These are phyloP conservation scores for Crenichthys baileyi DNA, from an alignment of 2,797 vertebrate genomes.

Conservation along the genomic window DNA sequence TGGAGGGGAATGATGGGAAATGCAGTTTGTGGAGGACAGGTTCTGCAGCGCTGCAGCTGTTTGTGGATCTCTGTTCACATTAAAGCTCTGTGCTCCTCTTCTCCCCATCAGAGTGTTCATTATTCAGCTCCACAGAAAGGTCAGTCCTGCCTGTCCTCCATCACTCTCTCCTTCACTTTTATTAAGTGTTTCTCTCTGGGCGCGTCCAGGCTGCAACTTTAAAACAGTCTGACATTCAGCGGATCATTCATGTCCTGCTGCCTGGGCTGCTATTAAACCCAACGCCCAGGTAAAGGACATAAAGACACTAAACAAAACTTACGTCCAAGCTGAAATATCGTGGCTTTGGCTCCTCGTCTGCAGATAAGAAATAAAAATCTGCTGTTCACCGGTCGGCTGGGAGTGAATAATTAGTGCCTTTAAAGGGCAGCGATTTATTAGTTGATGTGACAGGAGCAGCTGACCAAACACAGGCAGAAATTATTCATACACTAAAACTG, in stretches of 20 bases:
- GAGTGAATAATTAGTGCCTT: background rate
- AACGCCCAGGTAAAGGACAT: slow-evolving; percentile 15
- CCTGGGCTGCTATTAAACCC: slow-evolving; percentile 21
- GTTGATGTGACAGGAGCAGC: background rate
- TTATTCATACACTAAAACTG: no score
- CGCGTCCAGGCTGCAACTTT: slow-evolving; percentile 40
- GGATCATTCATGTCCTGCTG: slow-evolving; percentile 29
- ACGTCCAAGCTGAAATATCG: background rate
- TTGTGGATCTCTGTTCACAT: slow-evolving; percentile 9
- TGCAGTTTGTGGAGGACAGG: background rate
- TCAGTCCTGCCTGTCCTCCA: slow-evolving; percentile 44
- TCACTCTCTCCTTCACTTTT: slow-evolving; percentile 44
- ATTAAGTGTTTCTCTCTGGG: slow-evolving; percentile 34
- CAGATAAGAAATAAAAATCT: slow-evolving; percentile 18
- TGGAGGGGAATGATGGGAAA: background rate
- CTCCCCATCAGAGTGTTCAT: slow-evolving; percentile 49
- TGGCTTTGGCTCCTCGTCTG: background rate
- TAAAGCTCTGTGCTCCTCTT: slow-evolving; percentile 5
- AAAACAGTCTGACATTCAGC: slow-evolving; percentile 43
- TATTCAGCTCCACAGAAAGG: slow-evolving; percentile 56
- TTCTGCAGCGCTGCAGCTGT: background rate
- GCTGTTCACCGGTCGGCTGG: background rate
- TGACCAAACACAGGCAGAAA: no score
- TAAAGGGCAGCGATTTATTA: slow-evolving; percentile 21
- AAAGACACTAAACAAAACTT: slow-evolving; percentile 10